Base-by-base conservation (phyloP, 2,888 invertebrate species). In the Hyppa rectilinea region DNA sequence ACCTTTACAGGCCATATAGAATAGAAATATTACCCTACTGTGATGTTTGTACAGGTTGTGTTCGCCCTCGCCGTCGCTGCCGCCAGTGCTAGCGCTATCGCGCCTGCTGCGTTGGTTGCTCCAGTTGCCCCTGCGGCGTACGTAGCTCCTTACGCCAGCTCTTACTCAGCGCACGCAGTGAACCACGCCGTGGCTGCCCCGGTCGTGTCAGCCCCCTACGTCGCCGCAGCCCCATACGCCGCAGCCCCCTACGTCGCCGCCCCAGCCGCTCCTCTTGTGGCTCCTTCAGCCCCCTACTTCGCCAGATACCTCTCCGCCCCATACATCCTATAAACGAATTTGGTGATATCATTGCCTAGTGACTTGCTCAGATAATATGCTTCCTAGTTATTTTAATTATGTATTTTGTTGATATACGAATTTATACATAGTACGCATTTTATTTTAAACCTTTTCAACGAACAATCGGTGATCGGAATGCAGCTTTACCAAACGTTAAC, bases 121-220 rank as follows among this genome's bases (percentile, higher is more conserved):
- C 97, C 97, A 40, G 97, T 97, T 66, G 97, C 97, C 50, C 93
- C 92, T n/a, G 94, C 90, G 66, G 97, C 97, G 5, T 96, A 97
- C 63, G 96, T 97, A 5, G 97, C 97, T 0, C 97, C 98, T 4
- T 97, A 97, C 84, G 98, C 98, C 64, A 97, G 96, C 83, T 97
- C 97, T 20, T 98, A 97, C 93, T 97, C 97, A 73, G 97, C 97
- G 0, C 98, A 97, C 85, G 95, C 97, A 29, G 96, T 98, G 68
- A 97, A 98, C 93, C 98, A 98, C 85, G 98, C 98, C 0, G 96
- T 97, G 5, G 97, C 97, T 34, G 96, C 97, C 14, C 98, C 98
- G 0, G 96, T 97, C 7, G 88, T 95, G 0, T 86, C 96, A 14
- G 92, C 96, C 80, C 93, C 84, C 64, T 86, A 87, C 77, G 87